Evolutionary conservation across 1,140 invertebrate species (phyloP), one percentile per base, ranked within the genome.

Genomic region (Capitella teleta): DNA sequence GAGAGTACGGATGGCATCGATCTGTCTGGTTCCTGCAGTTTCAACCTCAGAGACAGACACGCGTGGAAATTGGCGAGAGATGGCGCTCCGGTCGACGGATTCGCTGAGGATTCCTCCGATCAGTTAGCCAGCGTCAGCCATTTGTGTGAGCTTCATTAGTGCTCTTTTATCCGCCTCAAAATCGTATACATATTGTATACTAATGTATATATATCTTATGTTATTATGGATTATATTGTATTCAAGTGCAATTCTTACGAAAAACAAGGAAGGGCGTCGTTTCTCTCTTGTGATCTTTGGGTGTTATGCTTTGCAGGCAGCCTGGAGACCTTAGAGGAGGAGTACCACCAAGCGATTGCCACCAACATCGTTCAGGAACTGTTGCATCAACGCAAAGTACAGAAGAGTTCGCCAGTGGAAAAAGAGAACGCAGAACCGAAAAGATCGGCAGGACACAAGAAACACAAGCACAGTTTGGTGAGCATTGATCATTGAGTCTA

Each of bases 301-400:
- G 8, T 16, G 6, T 41, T 21, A 41, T 41, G 10, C 19, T 21
- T 2, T 34, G 28, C 25, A 47, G 46, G 28, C 23, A 21, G 28
- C 34, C 3, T 37, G 28, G 21, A 16, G 18, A 47, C 47, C 37
- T 36, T 67, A 24, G 67, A 72, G 51, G 70, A 72, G 48, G 68
- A 70, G 46, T 67, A 66, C 49, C 55, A 64, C 38, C 50, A 62
- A 47, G 68, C 68, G 2, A 47, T 70, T 12, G 68, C 71, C 18
- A 51, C 57, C 8, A 72, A 73, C 45, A 62, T 73, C 54, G 64
- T 68, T 0, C 56, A 61, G 37, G 67, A 71, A 47, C 51, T 71
- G 45, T 30, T 66, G 8, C 43, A 56, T 25, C 59, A 62, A 21
- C 21, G 28, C 44, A 19, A n/a, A n/a, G n/a, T n/a, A n/a, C n/a